These are phyloP conservation scores for Acomys russatus DNA, from an alignment of 2,797 vertebrate genomes.

Conservation along the genomic window DNA sequence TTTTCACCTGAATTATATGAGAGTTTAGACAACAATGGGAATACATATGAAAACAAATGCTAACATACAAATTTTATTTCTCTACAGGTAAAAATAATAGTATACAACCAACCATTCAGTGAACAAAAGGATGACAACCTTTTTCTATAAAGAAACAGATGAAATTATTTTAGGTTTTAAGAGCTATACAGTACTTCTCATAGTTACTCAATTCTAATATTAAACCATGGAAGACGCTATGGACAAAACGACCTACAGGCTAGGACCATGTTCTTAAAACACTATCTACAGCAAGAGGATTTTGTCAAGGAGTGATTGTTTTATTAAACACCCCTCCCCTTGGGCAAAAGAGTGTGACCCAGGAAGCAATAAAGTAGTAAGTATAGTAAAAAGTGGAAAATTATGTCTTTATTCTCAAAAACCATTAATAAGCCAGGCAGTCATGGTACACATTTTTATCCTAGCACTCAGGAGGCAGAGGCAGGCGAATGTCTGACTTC, in stretches of 20 bases:
- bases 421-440: background rate
- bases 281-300: background rate
- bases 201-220: background rate
- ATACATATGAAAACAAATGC: background rate
- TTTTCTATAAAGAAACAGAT: background rate
- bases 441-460: too few species aligned
- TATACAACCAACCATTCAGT: background rate
- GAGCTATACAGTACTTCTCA: background rate
- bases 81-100: conserved; percentile 32
- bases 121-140: background rate
- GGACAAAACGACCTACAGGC: background rate
- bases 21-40: background rate
- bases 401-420: background rate
- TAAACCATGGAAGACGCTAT: background rate
- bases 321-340: background rate
- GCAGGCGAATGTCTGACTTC: too few species aligned
- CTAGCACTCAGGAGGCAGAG: too few species aligned
- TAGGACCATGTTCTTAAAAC: background rate
- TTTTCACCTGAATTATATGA: conserved; percentile 5
- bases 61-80: conserved; percentile 7
- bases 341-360: background rate
- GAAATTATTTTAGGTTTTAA: background rate
- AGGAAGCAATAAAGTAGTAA: background rate
- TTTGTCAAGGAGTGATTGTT: background rate
- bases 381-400: background rate